Evolutionary conservation across 92 coral and sea anemone genomes (phyloP).

Genomic region (Plumapathes pennacea): DNA sequence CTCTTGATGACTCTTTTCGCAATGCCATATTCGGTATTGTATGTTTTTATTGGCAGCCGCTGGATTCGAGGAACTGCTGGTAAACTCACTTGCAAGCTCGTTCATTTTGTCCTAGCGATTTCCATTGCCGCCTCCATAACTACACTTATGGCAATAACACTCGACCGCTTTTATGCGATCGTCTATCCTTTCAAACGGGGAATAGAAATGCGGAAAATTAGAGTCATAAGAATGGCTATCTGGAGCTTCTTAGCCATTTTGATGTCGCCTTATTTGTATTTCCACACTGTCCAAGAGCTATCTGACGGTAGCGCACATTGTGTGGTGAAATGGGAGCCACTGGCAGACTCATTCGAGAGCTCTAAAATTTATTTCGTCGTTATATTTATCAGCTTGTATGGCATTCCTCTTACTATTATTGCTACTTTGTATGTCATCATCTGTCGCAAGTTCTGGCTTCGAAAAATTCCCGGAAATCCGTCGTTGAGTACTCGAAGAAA

Average conservation of each 20-base stretch:
- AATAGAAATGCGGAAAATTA: constrained; percentile 50
- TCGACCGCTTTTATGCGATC: constrained; percentile 76
- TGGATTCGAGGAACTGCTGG: constrained; percentile 72
- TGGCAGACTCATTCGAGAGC: constrained; percentile 13
- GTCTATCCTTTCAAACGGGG: constrained; percentile 72
- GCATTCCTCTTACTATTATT: constrained; percentile 46
- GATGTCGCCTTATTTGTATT: constrained; percentile 52
- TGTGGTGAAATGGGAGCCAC: constrained; percentile 34
- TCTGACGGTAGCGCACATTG: constrained; percentile 34
- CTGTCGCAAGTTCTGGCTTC: constrained; percentile 69
- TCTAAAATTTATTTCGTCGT: constrained; percentile 41
- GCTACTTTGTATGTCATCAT: constrained; percentile 51
- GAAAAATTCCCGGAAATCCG: constrained; percentile 75
- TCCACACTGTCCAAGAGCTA: constrained; percentile 1
- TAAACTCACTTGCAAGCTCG: constrained; percentile 49
- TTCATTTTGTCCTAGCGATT: constrained; percentile 46
- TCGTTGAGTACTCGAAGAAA: constrained; percentile 39
- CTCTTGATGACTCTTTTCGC: constrained; percentile 64
- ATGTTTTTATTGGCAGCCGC: constrained; percentile 21
- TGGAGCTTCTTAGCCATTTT: constrained; percentile 47
- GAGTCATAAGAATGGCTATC: constrained; percentile 35
- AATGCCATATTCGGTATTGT: constrained; percentile 66
- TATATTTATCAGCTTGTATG: constrained; percentile 41
- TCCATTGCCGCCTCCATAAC: constrained; percentile 71
- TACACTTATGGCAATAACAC: constrained; percentile 52